Conservation (phyloP, 2,113 vertebrate genomes). For the Sorex fumeus region DNA sequence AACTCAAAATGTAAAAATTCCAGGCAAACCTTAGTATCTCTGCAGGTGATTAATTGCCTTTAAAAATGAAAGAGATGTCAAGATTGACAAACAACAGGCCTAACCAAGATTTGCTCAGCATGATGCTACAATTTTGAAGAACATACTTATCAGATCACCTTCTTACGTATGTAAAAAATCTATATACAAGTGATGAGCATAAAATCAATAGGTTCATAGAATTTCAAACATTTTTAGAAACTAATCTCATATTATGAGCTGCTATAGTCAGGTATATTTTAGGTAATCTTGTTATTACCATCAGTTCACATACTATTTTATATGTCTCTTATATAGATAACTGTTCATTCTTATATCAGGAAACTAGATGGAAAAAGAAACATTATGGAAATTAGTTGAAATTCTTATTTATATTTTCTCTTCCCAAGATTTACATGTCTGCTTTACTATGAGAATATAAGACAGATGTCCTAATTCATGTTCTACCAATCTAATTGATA, state of each 20-base stretch:
- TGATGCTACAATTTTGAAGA: slow-evolving; percentile 81
- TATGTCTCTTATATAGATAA: background rate
- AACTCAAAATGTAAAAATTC: slow-evolving; percentile 82
- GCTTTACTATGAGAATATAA: background rate
- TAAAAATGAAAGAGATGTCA: slow-evolving; percentile 82
- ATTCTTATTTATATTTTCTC: background rate
- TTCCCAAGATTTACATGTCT: background rate
- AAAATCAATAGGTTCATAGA: slow-evolving; percentile 32
- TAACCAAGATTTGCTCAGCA: slow-evolving; percentile 80
- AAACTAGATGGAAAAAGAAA: slow-evolving; percentile 1
- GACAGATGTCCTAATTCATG: background rate
- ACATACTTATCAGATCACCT: slow-evolving; percentile 82
- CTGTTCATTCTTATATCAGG: background rate
- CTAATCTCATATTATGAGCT: background rate
- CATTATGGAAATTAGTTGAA: background rate
- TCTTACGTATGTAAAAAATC: slow-evolving; percentile 53
- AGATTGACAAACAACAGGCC: slow-evolving; percentile 83
- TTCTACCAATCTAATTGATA: background rate
- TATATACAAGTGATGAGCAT: slow-evolving; percentile 47
- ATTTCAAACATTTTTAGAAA: slow-evolving; percentile 14
- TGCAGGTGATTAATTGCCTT: slow-evolving; percentile 87
- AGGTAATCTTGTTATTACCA: background rate
- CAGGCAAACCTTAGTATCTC: slow-evolving; percentile 78
- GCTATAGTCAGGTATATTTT: background rate
- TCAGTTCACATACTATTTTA: background rate